Evolutionary conservation across 2,797 vertebrate genomes (phyloP), one percentile per base, ranked within the genome.

Genomic region (Bradypus variegatus): DNA sequence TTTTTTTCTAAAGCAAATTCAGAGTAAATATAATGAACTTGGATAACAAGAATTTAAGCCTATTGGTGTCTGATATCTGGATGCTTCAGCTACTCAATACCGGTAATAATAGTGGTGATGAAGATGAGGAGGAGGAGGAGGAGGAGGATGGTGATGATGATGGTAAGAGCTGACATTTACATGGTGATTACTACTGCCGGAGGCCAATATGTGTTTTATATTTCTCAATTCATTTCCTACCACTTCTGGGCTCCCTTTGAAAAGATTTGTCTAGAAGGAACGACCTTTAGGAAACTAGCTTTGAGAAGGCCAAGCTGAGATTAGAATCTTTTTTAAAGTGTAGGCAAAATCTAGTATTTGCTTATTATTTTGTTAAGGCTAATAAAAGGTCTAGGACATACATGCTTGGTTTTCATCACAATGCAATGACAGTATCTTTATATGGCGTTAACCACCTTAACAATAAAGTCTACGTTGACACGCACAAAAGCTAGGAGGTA

Each of bases 1-100:
- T 86, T 58, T 58, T 45, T 77, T 60, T 50, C 36, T 88, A 90
- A 88, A 78, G 91, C 62, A 89, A 85, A 87, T 81, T 93, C 72
- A 88, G 65, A 75, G 33, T 85, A 41, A 85, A 84, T 89, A 94
- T 72, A 83, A 53, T 86, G 67, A 92, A 45, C 53, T 0, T 50
- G 2, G 23, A 60, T 85, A 91, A 64, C 14, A 67, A 70, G 75
- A 82, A 64, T 82, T 33, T 81, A 62, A 21, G 50, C n/a, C 76
- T 38, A 13, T 12, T 55, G 53, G 6, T 50, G 19, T 82, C 60
- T 33, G 8, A 38, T 79, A 25, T 38, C 13, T 69, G 65, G 19
- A 23, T 50, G 19, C 48, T 89, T 89, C 21, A 67, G 73, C 33
- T 64, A 60, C 27, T 81, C 85, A 33, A 19, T 55, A 38, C 27